Base-by-base conservation (phyloP, 1,140 invertebrate genomes). In the Bemisia tabaci region DNA sequence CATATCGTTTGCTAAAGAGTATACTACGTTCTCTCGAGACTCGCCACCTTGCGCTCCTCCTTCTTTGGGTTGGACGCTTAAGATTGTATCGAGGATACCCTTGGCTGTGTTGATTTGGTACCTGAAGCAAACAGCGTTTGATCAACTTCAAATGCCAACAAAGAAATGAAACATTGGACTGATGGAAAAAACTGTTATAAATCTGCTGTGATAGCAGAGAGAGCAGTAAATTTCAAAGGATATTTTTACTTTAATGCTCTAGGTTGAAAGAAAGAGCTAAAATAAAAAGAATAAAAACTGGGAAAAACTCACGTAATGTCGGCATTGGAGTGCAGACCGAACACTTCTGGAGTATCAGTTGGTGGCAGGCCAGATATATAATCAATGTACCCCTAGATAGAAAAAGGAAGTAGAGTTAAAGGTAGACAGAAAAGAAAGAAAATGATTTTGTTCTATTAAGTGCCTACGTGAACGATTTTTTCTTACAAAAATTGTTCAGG, bases 21-120 rank as follows among this genome's bases (percentile, higher is more conserved):
- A 94, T 1, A 97, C 95, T 27, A 95, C 85, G 68, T 84, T 88
- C 77, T 98, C 95, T 72, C 95, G 83, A 0, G 85, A 86, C 77
- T 97, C 94, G 12, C 89, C 90, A 1, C 88, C 87, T 62, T 88
- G 86, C 22, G 87, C 85, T 1, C 88, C 90, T 17, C 92, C 90
- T 81, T 97, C 94, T 77, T 98, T 97, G 0, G 95, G 95, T 74
- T 97, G 94, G 1, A 98, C 94, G 73, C 85, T 94, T 1, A 97
- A 79, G 72, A 97, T 96, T 0, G 93, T 94, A 75, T 97, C 94
- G 65, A 97, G 80, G 70, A 97, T 95, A 26, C 85, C 88, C 79
- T 95, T 95, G 2, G 94, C 93, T 63, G 91, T 94, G 72, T 93
- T 94, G 65, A 94, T 96, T 79, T 95, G 93, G 79, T 95, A 84